Evolutionary conservation across 2,113 vertebrate genomes (phyloP).

Genomic region (Meleagris gallopavo): DNA sequence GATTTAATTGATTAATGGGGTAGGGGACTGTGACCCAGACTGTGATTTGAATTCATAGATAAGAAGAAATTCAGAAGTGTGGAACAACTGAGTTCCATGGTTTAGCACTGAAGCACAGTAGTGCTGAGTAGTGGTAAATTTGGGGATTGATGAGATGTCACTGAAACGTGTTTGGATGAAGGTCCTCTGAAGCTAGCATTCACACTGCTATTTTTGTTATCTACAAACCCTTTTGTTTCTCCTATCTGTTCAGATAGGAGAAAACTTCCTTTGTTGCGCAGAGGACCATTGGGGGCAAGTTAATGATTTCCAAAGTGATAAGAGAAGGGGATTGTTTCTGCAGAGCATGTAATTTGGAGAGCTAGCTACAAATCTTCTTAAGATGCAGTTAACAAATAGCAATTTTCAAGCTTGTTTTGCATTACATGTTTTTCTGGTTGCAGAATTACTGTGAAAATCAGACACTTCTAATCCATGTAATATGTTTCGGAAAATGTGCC

Average conservation of each 20-base stretch:
- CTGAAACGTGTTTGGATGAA: not conserved
- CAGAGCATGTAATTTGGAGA: slow-evolving; percentile 57
- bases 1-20: not conserved
- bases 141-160: not conserved
- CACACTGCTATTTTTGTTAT: slow-evolving; percentile 28
- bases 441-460: slow-evolving; percentile 36
- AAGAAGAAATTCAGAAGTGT: not conserved
- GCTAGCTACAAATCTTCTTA: slow-evolving; percentile 54
- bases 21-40: not conserved
- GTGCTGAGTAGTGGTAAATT: not conserved
- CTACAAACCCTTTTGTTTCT: slow-evolving; percentile 61
- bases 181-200: slow-evolving; percentile 18
- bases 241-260: slow-evolving; percentile 22
- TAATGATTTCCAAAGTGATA: slow-evolving; percentile 77
- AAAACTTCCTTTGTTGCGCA: slow-evolving; percentile 56
- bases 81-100: not conserved
- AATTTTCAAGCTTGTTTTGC: slow-evolving; percentile 64
- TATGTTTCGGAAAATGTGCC: not conserved
- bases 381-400: slow-evolving; percentile 63
- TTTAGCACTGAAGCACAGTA: not conserved
- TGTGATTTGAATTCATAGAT: not conserved
- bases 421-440: slow-evolving; percentile 25
- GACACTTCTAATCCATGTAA: not conserved
- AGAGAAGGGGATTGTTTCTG: slow-evolving; percentile 53
- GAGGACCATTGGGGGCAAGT: slow-evolving; percentile 44